Conservation (phyloP, 2,113 vertebrate species). For the Barnardius zonarius region DNA sequence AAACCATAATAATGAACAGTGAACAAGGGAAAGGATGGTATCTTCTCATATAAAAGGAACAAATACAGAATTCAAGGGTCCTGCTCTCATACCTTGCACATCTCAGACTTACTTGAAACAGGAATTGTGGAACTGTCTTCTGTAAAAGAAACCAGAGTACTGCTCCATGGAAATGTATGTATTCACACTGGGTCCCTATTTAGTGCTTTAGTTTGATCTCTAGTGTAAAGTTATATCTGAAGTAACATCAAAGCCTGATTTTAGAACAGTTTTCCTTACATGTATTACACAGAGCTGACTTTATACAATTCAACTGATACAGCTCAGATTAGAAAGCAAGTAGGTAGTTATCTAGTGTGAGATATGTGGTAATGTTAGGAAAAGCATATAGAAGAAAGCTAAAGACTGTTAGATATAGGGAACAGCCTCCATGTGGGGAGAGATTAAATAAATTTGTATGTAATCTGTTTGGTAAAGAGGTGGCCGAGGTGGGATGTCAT, state of each 20-base stretch:
- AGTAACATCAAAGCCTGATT: constrained; percentile 55
- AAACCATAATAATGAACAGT: neutral
- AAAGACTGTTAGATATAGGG: neutral
- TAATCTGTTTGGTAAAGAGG: neutral
- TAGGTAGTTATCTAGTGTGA: neutral
- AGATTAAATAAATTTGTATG: neutral
- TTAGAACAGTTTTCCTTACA: constrained; percentile 40
- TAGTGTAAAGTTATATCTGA: constrained; percentile 29
- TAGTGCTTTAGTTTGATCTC: constrained; percentile 44
- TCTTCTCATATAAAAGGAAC: neutral
- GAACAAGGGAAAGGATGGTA: neutral
- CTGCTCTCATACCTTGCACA: neutral
- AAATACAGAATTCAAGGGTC: neutral
- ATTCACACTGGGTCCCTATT: constrained; percentile 29
- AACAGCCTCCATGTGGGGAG: neutral
- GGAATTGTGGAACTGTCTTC: constrained; percentile 11
- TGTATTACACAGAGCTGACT: constrained; percentile 30
- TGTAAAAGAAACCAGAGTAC: constrained; percentile 6
- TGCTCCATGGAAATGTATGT: neutral
- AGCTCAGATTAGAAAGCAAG: constrained; percentile 17
- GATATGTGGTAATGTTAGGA: neutral
- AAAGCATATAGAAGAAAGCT: neutral
- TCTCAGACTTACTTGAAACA: neutral
- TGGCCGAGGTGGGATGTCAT: neutral
- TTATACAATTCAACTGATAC: neutral